Evolutionary conservation across 2,113 vertebrate species (phyloP), one percentile per base, ranked within the genome.

Genomic region (Taurulus bubalis): DNA sequence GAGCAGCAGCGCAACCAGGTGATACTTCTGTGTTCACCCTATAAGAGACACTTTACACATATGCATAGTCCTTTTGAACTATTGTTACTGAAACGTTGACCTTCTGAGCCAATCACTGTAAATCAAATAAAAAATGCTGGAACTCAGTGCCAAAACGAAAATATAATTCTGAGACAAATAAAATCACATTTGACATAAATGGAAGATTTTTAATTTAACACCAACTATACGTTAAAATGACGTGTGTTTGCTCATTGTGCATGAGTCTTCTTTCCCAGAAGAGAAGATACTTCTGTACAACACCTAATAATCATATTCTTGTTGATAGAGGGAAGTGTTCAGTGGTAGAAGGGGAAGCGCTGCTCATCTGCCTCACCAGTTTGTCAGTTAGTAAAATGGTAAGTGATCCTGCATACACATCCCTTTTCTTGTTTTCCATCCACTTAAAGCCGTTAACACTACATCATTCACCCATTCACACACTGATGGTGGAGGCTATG

Each of bases 231-330:
- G 7, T 59, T 59, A 8, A 47, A 47, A 47, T 47, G 45, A 47
- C 4, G 28, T 63, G 40, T 32, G 20, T 58, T 26, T 26, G 24
- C 15, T 56, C 16, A 72, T 20, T 53, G 53, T 8, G 2, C 30
- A 12, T 55, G n/a, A 73, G 26, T n/a, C 18, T 6, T 63, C 16
- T 59, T 63, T 51, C 47, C 32, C n/a, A 65, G 60, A 55, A 64
- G 32, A 64, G n/a, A 28, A 28, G 47, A 2, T 66, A 16, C 40
- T 49, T 75, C 10, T 40, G 6, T 26, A 38, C 24, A 38, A 6
- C 36, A 14, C 9, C 7, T n/a, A n/a, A n/a, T n/a, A 6, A 45
- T 26, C 40, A 20, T 24, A 7, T 18, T 18, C 42, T 10, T 63
- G 22, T n/a, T 45, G 26, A 51, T 11, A 51, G 32, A 15, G 47